These are phyloP conservation scores for Cryptus armator DNA, from an alignment of 2,888 invertebrate genomes.

Conservation along the genomic window DNA sequence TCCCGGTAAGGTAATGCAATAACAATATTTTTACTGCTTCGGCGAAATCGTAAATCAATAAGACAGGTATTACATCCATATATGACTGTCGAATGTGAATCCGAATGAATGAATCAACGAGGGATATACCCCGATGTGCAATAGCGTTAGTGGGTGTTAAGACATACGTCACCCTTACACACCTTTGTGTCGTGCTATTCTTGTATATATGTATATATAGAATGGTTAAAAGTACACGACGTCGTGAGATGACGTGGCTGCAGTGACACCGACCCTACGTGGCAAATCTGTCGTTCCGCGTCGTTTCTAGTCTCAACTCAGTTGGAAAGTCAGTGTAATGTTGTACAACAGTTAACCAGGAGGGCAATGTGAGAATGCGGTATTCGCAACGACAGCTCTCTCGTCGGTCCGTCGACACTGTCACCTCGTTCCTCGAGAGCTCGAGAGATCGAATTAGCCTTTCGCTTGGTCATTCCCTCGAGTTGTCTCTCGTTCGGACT, in stretches of 20 bases:
- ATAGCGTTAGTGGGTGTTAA: constrained; percentile 1
- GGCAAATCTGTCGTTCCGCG: constrained; percentile 31
- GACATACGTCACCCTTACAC: constrained; percentile 6
- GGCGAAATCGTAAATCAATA: constrained; percentile 34
- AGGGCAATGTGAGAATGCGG: constrained; percentile 34
- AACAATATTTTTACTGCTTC: constrained; percentile 51
- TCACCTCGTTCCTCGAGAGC: constrained; percentile 20
- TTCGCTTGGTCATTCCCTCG: constrained; percentile 22
- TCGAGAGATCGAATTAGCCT: constrained; percentile 34
- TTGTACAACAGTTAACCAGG: constrained; percentile 44
- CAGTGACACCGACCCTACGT: not conserved
- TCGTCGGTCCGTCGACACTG: constrained; percentile 61
- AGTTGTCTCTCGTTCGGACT: constrained; percentile 10
- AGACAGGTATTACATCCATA: constrained; percentile 35
- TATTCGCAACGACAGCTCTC: constrained; percentile 75
- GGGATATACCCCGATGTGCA: constrained; percentile 23
- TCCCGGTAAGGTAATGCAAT: not conserved
- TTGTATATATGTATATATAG: not conserved
- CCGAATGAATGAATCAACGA: constrained; percentile 40
- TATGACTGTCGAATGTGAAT: constrained; percentile 16
- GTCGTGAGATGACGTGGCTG: not conserved
- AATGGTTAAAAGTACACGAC: not conserved
- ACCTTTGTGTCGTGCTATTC: not conserved
- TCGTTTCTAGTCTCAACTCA: constrained; percentile 29
- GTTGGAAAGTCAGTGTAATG: constrained; percentile 48